A percentile compares a stretch with the other conserved stretches of the same genome.
Evolutionary conservation across 2,113 vertebrate species (phyloP).

Genomic region (Rynchops niger): DNA sequence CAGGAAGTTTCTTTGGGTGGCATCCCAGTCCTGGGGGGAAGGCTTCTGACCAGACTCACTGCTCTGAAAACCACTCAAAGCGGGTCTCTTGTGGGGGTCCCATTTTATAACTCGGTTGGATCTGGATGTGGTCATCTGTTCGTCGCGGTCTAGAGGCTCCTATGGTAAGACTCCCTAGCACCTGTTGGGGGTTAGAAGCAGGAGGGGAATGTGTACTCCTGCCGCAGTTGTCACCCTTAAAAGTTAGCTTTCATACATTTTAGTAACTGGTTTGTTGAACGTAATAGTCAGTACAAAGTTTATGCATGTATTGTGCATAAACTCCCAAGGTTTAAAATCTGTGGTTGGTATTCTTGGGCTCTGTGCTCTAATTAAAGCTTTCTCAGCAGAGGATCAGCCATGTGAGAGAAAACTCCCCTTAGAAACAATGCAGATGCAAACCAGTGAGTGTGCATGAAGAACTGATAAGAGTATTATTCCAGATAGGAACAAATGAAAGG

Average conservation of each 20-base stretch:
- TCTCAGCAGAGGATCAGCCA: too few species aligned
- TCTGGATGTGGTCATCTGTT: not conserved
- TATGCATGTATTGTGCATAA: not conserved
- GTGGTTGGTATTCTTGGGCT: not conserved
- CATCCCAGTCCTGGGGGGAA: not conserved
- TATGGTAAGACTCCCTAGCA: not conserved
- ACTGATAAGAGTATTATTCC: not conserved
- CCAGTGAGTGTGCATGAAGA: not conserved
- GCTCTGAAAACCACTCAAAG: not conserved
- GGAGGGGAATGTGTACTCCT: not conserved
- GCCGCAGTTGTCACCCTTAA: not conserved
- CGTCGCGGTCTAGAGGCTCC: not conserved
- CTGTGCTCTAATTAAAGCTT: not conserved
- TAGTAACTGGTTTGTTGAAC: not conserved
- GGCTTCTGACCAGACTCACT: not conserved
- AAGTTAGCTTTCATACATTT: not conserved
- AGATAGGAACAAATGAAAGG: not conserved
- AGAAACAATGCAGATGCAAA: not conserved
- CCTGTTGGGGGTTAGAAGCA: not conserved
- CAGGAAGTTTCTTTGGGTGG: not conserved
- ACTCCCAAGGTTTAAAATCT: not conserved
- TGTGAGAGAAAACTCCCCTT: not conserved
- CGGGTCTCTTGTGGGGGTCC: not conserved
- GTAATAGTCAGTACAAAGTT: not conserved
- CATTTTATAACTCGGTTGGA: not conserved